Percentiles rank a stretch among this genome's conserved stretches.
These are phyloP conservation scores for Peromyscus eremicus DNA, from an alignment of 2,797 vertebrate species.

Conservation along the genomic window DNA sequence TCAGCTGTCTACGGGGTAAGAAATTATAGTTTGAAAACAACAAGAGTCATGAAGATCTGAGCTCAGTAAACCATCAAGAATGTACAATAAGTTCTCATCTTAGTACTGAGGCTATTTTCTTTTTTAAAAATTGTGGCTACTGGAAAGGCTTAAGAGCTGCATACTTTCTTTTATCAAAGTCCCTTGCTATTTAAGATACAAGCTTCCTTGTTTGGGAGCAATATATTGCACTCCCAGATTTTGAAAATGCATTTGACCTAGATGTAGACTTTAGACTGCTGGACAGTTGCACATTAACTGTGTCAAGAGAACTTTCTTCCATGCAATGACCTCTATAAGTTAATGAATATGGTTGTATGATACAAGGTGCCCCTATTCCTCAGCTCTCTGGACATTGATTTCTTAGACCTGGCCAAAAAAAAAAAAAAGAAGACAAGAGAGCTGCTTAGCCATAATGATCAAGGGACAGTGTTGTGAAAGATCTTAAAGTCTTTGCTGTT, in stretches of 20 bases:
- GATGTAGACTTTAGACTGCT: neutral
- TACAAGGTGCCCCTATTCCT: neutral
- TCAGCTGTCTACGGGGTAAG: neutral
- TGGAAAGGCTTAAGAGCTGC: neutral
- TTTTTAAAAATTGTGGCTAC: neutral
- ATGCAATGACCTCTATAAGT: neutral
- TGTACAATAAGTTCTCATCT: neutral
- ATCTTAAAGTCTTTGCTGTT: neutral
- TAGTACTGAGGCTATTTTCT: neutral
- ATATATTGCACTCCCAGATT: neutral
- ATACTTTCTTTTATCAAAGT: neutral
- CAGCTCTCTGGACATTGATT: neutral
- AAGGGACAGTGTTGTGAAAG: neutral
- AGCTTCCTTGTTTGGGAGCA: neutral
- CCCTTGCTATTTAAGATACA: neutral
- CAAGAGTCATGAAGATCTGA: neutral
- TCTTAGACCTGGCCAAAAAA: neutral
- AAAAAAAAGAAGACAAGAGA: neutral
- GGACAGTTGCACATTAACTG: neutral
- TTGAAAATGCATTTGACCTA: neutral
- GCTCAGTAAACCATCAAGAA: neutral
- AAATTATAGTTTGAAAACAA: neutral
- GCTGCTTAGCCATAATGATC: neutral
- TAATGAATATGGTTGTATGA: neutral
- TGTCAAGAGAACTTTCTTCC: neutral